Evolutionary conservation across 1,140 invertebrate species (phyloP).

Genomic region (Bombus impatiens): DNA sequence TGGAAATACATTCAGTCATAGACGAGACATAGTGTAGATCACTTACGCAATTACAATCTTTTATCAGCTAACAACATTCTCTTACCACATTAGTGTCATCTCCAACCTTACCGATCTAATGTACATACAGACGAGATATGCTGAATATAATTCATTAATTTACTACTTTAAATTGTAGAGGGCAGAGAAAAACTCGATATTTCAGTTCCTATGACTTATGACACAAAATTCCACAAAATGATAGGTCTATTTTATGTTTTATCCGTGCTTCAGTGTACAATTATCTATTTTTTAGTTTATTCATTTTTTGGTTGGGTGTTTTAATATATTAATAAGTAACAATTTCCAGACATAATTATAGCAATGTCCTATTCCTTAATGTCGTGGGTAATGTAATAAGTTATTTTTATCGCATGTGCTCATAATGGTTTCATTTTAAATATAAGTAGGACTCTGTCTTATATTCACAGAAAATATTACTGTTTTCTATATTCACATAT

Average conservation of each 20-base stretch:
- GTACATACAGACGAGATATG: too few species aligned
- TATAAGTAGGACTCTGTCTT: not conserved
- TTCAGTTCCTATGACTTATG: too few species aligned
- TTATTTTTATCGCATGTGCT: not conserved
- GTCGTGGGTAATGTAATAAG: conserved; percentile 56
- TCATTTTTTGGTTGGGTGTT: not conserved
- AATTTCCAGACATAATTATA: not conserved
- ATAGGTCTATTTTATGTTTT: not conserved
- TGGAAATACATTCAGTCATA: not conserved
- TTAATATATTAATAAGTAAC: not conserved
- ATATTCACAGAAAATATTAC: not conserved
- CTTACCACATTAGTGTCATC: too few species aligned
- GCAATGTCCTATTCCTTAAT: conserved; percentile 44
- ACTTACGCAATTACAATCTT: not conserved
- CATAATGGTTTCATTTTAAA: not conserved
- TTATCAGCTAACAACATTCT: too few species aligned
- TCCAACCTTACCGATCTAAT: too few species aligned
- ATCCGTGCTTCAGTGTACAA: not conserved
- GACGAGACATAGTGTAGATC: not conserved
- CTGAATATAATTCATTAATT: too few species aligned
- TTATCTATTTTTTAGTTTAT: not conserved
- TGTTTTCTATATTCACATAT: not conserved
- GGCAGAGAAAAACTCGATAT: too few species aligned
- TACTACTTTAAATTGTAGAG: too few species aligned
- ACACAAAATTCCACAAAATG: too few species aligned